These are phyloP conservation scores for Mercenaria mercenaria DNA, from an alignment of 1,140 invertebrate species.

Conservation along the genomic window DNA sequence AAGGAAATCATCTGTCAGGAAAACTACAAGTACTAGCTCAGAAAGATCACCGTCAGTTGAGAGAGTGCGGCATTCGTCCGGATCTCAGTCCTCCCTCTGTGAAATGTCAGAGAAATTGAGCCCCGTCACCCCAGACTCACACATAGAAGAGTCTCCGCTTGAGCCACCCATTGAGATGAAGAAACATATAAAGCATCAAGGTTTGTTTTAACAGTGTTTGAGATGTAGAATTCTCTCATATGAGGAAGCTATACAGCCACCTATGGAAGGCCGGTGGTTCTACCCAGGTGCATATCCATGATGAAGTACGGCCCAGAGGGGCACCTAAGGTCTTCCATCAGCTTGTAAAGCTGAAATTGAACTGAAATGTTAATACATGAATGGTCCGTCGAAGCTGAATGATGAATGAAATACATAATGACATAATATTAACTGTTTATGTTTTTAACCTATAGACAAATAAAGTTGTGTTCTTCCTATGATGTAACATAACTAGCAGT, in stretches of 20 bases:
- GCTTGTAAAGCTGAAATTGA: too few relatives aligned
- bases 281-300: too few relatives aligned
- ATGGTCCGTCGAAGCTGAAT: too few relatives aligned
- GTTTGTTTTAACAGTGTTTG: neutral
- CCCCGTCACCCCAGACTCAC: constrained; percentile 31
- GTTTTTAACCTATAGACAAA: too few relatives aligned
- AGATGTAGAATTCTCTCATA: neutral
- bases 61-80: constrained; percentile 23
- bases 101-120: constrained; percentile 28
- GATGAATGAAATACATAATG: too few relatives aligned
- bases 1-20: constrained; percentile 75
- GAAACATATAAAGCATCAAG: constrained; percentile 71
- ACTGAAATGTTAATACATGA: too few relatives aligned
- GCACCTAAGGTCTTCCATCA: too few relatives aligned
- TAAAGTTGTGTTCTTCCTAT: too few relatives aligned
- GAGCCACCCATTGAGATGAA: constrained; percentile 34
- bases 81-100: constrained; percentile 22
- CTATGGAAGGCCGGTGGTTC: too few relatives aligned
- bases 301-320: too few relatives aligned
- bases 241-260: neutral
- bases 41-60: constrained; percentile 55
- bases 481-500: too few relatives aligned
- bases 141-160: constrained; percentile 12
- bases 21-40: constrained; percentile 48
- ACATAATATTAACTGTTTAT: too few relatives aligned